Percentiles rank a stretch among this genome's conserved stretches.
Evolutionary conservation across 2,797 vertebrate species (phyloP).

Genomic region (Coracias cyanogaster): DNA sequence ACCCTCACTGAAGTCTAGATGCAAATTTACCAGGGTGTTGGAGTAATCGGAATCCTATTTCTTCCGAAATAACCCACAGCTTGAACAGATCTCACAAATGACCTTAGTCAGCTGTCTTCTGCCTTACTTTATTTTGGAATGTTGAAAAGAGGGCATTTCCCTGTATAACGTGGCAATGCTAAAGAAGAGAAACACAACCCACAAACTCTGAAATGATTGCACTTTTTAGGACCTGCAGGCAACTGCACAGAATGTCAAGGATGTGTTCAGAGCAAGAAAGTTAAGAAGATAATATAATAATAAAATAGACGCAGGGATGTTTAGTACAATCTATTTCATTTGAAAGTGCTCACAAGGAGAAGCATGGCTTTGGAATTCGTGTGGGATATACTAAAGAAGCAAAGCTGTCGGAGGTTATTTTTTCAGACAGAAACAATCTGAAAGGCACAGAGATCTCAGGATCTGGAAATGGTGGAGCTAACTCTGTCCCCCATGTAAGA

Average conservation of each 20-base stretch:
- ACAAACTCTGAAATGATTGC: background rate
- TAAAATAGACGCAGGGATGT: background rate
- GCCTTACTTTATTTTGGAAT: background rate
- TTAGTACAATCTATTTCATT: background rate
- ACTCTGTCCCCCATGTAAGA: fast-evolving
- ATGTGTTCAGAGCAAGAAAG: background rate
- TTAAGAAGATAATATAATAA: background rate
- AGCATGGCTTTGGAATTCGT: fast-evolving
- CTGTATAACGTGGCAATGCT: background rate
- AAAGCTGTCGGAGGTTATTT: background rate
- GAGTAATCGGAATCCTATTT: background rate
- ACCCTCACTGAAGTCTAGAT: background rate
- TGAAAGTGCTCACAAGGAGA: background rate
- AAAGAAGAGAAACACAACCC: background rate
- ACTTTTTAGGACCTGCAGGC: background rate
- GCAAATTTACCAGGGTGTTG: background rate
- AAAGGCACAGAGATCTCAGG: background rate
- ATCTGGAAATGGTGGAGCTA: background rate
- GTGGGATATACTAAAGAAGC: background rate
- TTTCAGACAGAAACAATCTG: background rate
- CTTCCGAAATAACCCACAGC: background rate
- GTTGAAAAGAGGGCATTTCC: background rate
- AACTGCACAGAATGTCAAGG: background rate
- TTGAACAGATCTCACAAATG: background rate
- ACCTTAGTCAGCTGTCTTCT: background rate